Conservation (phyloP, 2,113 vertebrate species). For the Emydocephalus ijimae region DNA sequence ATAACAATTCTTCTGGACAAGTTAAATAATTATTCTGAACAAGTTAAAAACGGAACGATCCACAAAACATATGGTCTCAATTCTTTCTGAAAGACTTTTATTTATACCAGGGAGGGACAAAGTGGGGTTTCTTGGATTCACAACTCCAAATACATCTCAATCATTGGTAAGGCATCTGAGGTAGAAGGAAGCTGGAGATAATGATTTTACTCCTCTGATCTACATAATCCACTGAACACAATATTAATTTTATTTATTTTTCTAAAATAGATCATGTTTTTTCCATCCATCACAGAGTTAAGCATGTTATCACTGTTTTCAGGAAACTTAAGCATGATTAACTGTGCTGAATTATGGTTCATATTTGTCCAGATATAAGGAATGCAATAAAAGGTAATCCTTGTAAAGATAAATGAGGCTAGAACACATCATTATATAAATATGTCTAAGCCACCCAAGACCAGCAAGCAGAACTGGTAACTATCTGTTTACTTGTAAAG, state of each 20-base stretch:
- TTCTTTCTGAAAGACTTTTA: neutral
- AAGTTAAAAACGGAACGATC: neutral
- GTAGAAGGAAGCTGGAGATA: neutral
- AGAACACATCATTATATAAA: neutral
- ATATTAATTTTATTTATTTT: neutral
- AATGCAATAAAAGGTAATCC: neutral
- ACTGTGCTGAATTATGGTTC: neutral
- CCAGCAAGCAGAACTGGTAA: neutral
- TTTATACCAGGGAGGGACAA: neutral
- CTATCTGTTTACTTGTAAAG: neutral
- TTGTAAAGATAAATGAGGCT: neutral
- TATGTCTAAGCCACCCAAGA: neutral
- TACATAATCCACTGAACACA: neutral
- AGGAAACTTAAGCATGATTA: neutral
- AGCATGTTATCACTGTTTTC: neutral
- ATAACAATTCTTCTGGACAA: neutral
- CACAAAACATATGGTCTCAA: neutral
- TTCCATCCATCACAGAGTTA: neutral
- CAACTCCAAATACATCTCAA: neutral
- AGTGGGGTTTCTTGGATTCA: neutral
- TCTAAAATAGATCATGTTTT: neutral
- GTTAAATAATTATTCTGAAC: neutral
- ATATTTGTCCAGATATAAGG: neutral
- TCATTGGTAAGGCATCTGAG: neutral
- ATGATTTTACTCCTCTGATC: neutral